These are phyloP conservation scores for Polyploca ridens DNA, from an alignment of 2,888 invertebrate genomes.

Conservation along the genomic window DNA sequence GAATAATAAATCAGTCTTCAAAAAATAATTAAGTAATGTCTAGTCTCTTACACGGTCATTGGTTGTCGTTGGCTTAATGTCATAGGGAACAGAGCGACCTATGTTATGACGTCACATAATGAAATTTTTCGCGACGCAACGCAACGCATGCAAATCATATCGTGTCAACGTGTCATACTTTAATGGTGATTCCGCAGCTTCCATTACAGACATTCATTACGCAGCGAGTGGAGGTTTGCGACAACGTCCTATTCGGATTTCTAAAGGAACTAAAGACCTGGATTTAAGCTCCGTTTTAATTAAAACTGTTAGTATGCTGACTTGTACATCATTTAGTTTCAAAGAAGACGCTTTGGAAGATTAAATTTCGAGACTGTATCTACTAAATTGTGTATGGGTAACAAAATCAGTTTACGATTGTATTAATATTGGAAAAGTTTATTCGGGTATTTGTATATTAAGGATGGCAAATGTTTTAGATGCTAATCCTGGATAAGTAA, in stretches of 20 bases:
- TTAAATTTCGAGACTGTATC: background rate
- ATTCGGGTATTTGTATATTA: too few species aligned
- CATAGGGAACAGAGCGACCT: background rate
- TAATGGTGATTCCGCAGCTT: background rate
- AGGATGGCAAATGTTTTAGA: too few species aligned
- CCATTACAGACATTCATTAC: conserved; percentile 4
- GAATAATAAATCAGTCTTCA: too few species aligned
- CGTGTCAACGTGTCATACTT: background rate
- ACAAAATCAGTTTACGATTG: background rate
- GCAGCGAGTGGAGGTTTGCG: background rate
- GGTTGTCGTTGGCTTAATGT: background rate
- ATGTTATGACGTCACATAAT: background rate
- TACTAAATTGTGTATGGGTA: background rate
- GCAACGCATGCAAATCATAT: conserved; percentile 7
- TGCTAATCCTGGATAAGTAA: too few species aligned
- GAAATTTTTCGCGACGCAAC: background rate
- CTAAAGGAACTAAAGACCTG: background rate
- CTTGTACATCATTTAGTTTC: background rate
- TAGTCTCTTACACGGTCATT: background rate
- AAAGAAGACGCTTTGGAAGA: background rate
- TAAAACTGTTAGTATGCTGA: background rate
- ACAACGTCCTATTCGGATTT: background rate
- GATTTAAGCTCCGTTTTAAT: background rate
- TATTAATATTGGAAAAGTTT: too few species aligned
- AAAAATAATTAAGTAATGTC: too few species aligned